Percentiles rank a stretch among this genome's conserved stretches.
phyloP scores from a whole-genome alignment of 2,113 vertebrate species.

The Cromileptes altivelis region DNA sequence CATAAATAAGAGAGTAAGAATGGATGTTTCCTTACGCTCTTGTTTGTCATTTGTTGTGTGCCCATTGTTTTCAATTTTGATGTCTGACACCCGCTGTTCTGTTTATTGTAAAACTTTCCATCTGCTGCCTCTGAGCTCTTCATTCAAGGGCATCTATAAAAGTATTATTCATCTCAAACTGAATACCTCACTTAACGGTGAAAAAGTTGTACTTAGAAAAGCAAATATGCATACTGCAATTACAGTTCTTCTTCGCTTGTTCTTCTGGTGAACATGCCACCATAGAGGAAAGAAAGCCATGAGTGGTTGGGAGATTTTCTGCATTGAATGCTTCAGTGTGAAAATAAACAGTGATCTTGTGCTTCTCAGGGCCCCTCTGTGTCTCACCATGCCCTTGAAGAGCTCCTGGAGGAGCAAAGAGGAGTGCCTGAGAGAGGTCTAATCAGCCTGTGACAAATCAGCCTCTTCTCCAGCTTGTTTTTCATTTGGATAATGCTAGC shows the following conservation, averaged over 20 bases:
- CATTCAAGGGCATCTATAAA: constrained; percentile 28
- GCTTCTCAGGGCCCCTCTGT: constrained; percentile 19
- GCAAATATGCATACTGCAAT: constrained; percentile 1
- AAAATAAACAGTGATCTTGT: constrained; percentile 34
- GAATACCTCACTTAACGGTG: constrained; percentile 14
- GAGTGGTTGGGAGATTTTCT: constrained; percentile 29
- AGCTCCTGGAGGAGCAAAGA: constrained; percentile 51
- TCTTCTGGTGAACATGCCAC: not conserved
- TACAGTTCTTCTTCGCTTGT: not conserved
- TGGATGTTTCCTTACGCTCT: constrained; percentile 28
- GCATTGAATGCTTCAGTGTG: constrained; percentile 5
- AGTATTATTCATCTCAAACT: constrained; percentile 40
- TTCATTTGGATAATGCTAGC: constrained; percentile 80
- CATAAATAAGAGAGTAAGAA: constrained; percentile 29
- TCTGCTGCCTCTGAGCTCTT: constrained; percentile 37
- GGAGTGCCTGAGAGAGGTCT: constrained; percentile 54
- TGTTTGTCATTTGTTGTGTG: constrained; percentile 43
- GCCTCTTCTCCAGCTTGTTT: constrained; percentile 75
- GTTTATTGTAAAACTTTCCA: constrained; percentile 40
- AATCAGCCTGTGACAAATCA: constrained; percentile 79
- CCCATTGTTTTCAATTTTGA: constrained; percentile 49
- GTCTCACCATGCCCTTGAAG: constrained; percentile 68
- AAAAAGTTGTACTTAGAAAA: constrained; percentile 7
- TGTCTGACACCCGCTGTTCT: constrained; percentile 45
- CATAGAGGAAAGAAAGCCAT: constrained; percentile 1